Evolutionary conservation across 1,140 invertebrate species (phyloP).

Genomic region (Drosophila bipectinata): DNA sequence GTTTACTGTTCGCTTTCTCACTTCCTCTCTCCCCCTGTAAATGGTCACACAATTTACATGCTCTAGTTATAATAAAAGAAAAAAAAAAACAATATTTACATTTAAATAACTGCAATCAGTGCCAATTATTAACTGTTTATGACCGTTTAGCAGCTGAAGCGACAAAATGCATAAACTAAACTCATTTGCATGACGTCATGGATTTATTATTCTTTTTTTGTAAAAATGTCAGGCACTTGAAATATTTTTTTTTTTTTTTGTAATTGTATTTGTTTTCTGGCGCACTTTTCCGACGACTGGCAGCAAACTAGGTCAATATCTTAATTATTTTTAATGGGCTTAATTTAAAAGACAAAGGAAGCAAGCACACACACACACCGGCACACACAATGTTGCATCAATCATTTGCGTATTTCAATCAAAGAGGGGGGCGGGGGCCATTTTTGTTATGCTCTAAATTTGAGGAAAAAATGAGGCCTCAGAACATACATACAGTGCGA

Average conservation of each 20-base stretch:
- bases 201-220: constrained; percentile 8
- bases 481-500: too few relatives aligned
- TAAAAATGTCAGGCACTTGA: constrained; percentile 40
- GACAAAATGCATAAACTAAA: constrained; percentile 1
- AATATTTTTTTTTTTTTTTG: constrained; percentile 24
- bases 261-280: too few relatives aligned
- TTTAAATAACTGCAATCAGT: constrained; percentile 12
- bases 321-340: constrained; percentile 64
- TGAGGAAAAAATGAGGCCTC: constrained; percentile 14
- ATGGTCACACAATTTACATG: constrained; percentile 2
- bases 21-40: background rate
- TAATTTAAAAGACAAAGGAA: constrained; percentile 55
- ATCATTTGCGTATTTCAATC: constrained; percentile 38
- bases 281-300: constrained; percentile 8
- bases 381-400: constrained; percentile 43
- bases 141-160: background rate
- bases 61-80: constrained; percentile 14
- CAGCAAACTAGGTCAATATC: constrained; percentile 53
- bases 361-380: background rate
- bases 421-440: background rate
- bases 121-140: constrained; percentile 32
- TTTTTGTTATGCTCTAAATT: constrained; percentile 26
- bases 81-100: constrained; percentile 8
- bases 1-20: background rate
- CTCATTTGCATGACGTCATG: constrained; percentile 34